phyloP scores from a whole-genome alignment of 2,113 vertebrate genomes.

The Trichechus manatus region DNA sequence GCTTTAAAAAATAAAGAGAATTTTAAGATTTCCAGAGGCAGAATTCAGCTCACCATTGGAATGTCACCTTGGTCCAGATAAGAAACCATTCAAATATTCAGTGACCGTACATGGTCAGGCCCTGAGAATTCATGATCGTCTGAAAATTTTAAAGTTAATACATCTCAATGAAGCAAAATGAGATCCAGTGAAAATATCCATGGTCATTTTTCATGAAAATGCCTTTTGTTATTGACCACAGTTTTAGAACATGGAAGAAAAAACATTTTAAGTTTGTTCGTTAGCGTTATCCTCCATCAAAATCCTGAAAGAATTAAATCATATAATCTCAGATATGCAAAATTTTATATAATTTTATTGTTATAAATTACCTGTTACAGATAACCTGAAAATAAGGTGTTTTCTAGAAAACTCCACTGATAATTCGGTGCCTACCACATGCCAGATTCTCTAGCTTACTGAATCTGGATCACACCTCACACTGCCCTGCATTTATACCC shows the following conservation, averaged over 20 bases:
- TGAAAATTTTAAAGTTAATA: background rate
- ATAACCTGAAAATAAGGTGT: background rate
- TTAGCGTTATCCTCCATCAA: background rate
- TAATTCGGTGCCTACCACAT: background rate
- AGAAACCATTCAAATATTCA: conserved; percentile 42
- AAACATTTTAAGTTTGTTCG: background rate
- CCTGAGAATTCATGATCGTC: background rate
- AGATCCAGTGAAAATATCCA: background rate
- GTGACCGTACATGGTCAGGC: background rate
- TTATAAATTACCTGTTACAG: background rate
- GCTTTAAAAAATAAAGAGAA: background rate
- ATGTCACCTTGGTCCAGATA: background rate
- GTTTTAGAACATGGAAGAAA: conserved; percentile 8
- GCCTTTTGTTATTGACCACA: background rate
- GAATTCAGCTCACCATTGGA: conserved; percentile 12
- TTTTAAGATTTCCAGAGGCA: conserved; percentile 2
- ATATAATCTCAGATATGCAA: background rate
- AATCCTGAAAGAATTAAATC: background rate
- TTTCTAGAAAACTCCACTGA: background rate
- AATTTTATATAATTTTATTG: background rate
- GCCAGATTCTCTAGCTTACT: background rate
- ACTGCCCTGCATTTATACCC: background rate
- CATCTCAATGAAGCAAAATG: background rate
- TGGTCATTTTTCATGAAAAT: background rate
- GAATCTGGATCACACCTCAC: background rate